A percentile compares a stretch with the other conserved stretches of the same genome.
These are phyloP conservation scores for Gymnodraco acuticeps DNA, from an alignment of 2,797 vertebrate genomes.

Conservation along the genomic window DNA sequence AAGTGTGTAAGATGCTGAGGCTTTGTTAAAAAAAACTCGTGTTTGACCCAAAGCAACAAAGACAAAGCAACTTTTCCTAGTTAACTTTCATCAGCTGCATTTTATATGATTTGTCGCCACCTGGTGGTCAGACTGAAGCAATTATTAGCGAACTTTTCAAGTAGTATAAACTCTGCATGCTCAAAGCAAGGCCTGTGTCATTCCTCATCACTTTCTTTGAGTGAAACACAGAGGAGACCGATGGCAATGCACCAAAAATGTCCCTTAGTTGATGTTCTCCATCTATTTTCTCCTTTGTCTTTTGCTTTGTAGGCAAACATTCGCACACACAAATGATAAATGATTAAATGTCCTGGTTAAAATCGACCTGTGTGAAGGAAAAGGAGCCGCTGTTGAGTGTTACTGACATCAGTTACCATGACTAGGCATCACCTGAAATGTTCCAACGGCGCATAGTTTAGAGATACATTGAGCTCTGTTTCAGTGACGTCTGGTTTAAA, in stretches of 20 bases:
- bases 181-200: slow-evolving; percentile 17
- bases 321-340: too few relatives aligned
- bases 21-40: slow-evolving; percentile 41
- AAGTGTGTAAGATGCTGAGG: slow-evolving; percentile 41
- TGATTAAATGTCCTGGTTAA: background rate
- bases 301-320: too few relatives aligned
- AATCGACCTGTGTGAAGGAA: slow-evolving; percentile 18
- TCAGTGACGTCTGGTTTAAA: slow-evolving; percentile 49
- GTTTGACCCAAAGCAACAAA: slow-evolving; percentile 19
- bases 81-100: slow-evolving; percentile 54
- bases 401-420: slow-evolving; percentile 59
- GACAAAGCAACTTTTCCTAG: slow-evolving; percentile 21
- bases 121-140: slow-evolving; percentile 51
- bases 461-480: slow-evolving; percentile 63
- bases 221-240: slow-evolving; percentile 25
- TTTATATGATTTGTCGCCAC: slow-evolving; percentile 65
- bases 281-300: background rate
- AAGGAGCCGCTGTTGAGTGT: slow-evolving; percentile 27
- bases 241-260: slow-evolving; percentile 21
- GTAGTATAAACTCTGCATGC: slow-evolving; percentile 4
- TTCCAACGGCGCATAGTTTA: slow-evolving; percentile 47
- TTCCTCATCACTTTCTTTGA: slow-evolving; percentile 2
- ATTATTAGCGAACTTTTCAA: slow-evolving; percentile 9
- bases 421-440: slow-evolving; percentile 52
- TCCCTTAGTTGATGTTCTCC: background rate